These are phyloP conservation scores for Diprion similis DNA, from an alignment of 1,140 invertebrate genomes.

Conservation along the genomic window DNA sequence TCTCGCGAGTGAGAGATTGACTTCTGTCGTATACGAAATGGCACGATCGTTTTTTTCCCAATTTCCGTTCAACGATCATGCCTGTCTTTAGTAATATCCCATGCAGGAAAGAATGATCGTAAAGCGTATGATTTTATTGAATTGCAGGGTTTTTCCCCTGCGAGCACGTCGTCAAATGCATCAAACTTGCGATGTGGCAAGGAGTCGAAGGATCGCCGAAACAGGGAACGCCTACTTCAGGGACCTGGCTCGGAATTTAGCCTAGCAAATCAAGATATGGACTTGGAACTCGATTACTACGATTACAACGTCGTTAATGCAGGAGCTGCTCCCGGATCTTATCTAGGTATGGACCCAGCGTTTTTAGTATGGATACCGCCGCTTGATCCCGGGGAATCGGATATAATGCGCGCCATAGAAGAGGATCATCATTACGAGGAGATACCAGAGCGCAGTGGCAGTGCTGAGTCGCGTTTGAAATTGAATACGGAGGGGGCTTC, in stretches of 20 bases:
- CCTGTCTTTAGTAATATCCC: too few relatives aligned
- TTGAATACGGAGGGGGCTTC: slow-evolving; percentile 47
- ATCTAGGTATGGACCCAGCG: slow-evolving; percentile 85
- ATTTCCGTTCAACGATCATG: not conserved
- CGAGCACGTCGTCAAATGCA: slow-evolving; percentile 66
- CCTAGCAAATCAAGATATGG: slow-evolving; percentile 72
- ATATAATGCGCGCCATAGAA: slow-evolving; percentile 34
- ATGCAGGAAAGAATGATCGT: not conserved
- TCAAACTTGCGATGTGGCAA: slow-evolving; percentile 61
- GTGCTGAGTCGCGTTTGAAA: not conserved
- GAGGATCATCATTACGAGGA: slow-evolving; percentile 37
- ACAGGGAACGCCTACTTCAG: slow-evolving; percentile 72
- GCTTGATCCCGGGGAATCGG: slow-evolving; percentile 57
- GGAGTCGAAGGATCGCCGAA: slow-evolving; percentile 79
- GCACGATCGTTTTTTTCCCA: not conserved
- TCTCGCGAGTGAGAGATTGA: too few relatives aligned
- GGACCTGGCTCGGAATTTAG: slow-evolving; percentile 80
- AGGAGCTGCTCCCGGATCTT: slow-evolving; percentile 81
- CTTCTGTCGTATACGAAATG: not conserved
- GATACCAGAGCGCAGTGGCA: slow-evolving; percentile 16
- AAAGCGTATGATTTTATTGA: not conserved
- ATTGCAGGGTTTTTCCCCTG: slow-evolving; percentile 73
- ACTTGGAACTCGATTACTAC: slow-evolving; percentile 87
- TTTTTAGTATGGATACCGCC: slow-evolving; percentile 88
- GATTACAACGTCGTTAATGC: slow-evolving; percentile 86